Evolutionary conservation across 1,140 invertebrate genomes (phyloP), one percentile per base, ranked within the genome.

Genomic region (Thaumetopoea pityocampa): DNA sequence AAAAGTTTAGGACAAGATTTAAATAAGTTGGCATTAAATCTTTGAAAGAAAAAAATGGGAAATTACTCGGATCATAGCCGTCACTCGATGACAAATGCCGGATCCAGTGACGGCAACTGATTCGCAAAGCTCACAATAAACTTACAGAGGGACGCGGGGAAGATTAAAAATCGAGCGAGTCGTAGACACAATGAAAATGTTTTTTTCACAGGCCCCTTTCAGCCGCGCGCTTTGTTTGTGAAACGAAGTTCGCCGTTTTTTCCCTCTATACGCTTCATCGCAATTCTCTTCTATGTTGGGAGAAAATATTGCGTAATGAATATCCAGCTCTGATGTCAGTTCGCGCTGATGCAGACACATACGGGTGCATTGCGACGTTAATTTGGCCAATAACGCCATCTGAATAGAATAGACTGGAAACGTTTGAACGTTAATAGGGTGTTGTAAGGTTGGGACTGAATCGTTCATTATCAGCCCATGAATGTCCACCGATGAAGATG

Each of bases 161-260:
- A 79, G 71, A 79, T 79, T 79, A 79, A 79, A 79, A 79, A 79
- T 79, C 71, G 71, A 73, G 74, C 61, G 71, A 68, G 49, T 71
- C 56, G 43, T 67, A 77, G 65, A 67, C 68, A 76, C 71, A 76
- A 76, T 74, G 69, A 78, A 78, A 78, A 78, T 74, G 65, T 73
- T 78, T 74, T n/a, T 74, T 72, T 67, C 69, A 59, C 64, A 63
- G 64, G 63, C 67, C 68, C 58, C 69, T 77, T 73, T 74, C 68
- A 72, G 64, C 51, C 62, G 59, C 55, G 58, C 58, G 64, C 70
- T 72, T 78, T 73, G 72, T 77, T 77, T 74, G 70, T 78, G 53
- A 68, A 78, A 71, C 63, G 70, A 78, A 78, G 67, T 78, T 74
- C 59, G 52, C 65, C 57, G 69, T 69, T 72, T 72, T 72, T 60